Evolutionary conservation across 2,797 vertebrate genomes (phyloP).

Genomic region (Rhinophrynus dorsalis): DNA sequence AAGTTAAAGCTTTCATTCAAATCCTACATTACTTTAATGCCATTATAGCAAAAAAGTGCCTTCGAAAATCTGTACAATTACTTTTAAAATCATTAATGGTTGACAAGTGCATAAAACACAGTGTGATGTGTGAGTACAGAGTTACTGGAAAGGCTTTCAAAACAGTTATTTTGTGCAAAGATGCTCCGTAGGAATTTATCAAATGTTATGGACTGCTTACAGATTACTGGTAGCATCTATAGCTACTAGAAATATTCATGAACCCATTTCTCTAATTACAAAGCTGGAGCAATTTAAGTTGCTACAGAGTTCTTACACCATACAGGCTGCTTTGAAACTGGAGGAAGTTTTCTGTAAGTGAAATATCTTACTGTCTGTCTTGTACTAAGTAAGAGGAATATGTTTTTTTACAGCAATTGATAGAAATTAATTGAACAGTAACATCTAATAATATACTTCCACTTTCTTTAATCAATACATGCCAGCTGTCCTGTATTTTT

Average conservation of each 20-base stretch:
- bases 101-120: slow-evolving; percentile 27
- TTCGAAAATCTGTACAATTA: slow-evolving; percentile 15
- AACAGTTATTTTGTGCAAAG: slow-evolving; percentile 3
- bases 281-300: not conserved
- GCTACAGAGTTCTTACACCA: not conserved
- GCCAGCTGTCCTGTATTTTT: too few species aligned
- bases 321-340: not conserved
- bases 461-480: too few species aligned
- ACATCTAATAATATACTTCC: too few species aligned
- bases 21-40: not conserved
- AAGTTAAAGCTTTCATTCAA: not conserved
- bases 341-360: too few species aligned
- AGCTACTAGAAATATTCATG: slow-evolving; percentile 5
- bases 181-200: not conserved
- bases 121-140: not conserved
- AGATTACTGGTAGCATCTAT: slow-evolving; percentile 20
- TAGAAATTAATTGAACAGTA: too few species aligned
- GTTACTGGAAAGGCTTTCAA: slow-evolving; percentile 30
- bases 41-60: not conserved
- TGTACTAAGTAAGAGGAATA: too few species aligned
- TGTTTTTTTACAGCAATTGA: too few species aligned
- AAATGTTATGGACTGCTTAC: not conserved
- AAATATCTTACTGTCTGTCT: too few species aligned
- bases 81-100: slow-evolving; percentile 33
- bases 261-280: slow-evolving; percentile 10